Evolutionary conservation across 2,888 invertebrate genomes (phyloP), one percentile per base, ranked within the genome.

Genomic region (Deilephila elpenor): DNA sequence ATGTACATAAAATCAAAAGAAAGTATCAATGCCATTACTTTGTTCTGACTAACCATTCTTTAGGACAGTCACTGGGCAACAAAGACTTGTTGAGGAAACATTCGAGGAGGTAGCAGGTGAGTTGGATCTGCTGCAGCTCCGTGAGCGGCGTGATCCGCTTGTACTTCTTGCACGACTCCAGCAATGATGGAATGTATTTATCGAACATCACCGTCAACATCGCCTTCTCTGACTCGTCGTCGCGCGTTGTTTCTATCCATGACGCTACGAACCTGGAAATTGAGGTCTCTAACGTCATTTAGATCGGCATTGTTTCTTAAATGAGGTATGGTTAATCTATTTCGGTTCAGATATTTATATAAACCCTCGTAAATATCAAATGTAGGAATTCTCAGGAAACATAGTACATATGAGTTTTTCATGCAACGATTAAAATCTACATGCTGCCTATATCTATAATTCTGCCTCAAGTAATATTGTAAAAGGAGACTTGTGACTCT

Each of bases 61-160:
- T 99, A 0, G 98, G 98, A 84, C 98, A 98, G 78, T 99, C 99
- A 0, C 95, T 93, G 0, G 99, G 98, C 0, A 98, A 96, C 86
- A 98, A 97, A 73, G 96, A 95, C 11, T 97, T 97, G 0, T 97
- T 97, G 44, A 99, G 89, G 79, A 99, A 96, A 82, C 97, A 97
- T 83, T 99, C 98, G 5, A 99, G 94, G 56, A 99, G 92, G 85
- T 96, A 97, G 85, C 98, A 98, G 8, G 98, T 95, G 95, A 98
- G 97, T 88, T 97, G 96, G 71, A 99, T 95, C 86, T 98, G 98
- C 73, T 98, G 97, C 79, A 99, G 96, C 86, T 99, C 99, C 0
- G 97, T 97, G 29, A 99, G 96, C 0, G 98, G 98, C 0, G 98
- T 98, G 73, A 99, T 97, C 83, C 97, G 97, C 89, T 98, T 99